Evolutionary conservation across 2,113 vertebrate species (phyloP), one percentile per base, ranked within the genome.

Genomic region (Onychostruthus taczanowskii): DNA sequence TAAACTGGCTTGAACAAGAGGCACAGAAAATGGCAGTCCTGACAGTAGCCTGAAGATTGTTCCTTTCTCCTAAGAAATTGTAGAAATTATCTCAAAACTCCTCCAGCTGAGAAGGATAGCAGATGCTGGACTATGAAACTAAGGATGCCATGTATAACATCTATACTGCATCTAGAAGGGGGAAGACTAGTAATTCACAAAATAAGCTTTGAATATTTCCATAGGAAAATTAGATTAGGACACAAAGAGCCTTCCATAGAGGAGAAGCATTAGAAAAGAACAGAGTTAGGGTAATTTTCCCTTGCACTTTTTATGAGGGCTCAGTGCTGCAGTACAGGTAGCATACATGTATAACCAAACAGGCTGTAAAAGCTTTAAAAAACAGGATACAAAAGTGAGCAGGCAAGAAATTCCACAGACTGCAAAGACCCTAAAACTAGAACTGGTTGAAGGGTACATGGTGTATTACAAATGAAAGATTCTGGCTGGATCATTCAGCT

Each of bases 21-120:
- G 16, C 55, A 70, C 35, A 78, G 52, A 74, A 84, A 89, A 43
- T 55, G 61, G 64, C 63, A 74, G 55, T 70, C 64, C 47, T 94
- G 87, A 89, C 84, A 94, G 52, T 47, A 70, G 89, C 87, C 61
- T 78, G 52, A 81, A 95, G 93, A 89, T 67, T 55, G 22, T 22
- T 91, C 6, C 43, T 91, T 87, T 94, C 14, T 89, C 39, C 61
- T 39, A 61, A 70, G 56, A 75, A 87, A 88, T n/a, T 47, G 37
- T 28, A 89, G 56, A 67, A 95, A 95, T 87, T 81, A 73, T 82
- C 61, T 91, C 44, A 55, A 63, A 89, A 89, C 14, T 87, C 39
- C 23, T 91, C 44, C 70, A 89, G 21, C 47, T 87, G 39, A 79
- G 39, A 35, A 50, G 12, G 35, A 84, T 50, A 33, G 16, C 18